Percentiles rank a stretch among this genome's conserved stretches.
Evolutionary conservation across 2,113 vertebrate genomes (phyloP).

Genomic region (Alaudala cheleensis): DNA sequence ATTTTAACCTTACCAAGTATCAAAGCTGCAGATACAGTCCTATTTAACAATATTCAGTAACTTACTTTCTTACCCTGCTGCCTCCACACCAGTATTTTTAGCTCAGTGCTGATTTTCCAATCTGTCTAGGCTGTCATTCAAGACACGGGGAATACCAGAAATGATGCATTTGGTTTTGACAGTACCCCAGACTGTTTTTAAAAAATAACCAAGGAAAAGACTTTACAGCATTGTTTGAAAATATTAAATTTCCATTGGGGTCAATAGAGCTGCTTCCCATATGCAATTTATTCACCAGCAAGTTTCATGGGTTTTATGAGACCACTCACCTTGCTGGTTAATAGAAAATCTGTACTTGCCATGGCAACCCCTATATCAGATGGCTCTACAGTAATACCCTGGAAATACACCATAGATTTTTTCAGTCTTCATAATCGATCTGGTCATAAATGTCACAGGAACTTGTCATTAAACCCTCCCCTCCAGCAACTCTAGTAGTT

Average conservation of each 20-base stretch:
- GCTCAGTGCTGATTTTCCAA: constrained; percentile 18
- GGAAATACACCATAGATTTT: constrained; percentile 26
- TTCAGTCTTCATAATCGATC: constrained; percentile 46
- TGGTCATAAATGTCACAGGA: constrained; percentile 42
- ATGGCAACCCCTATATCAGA: constrained; percentile 46
- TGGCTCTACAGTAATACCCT: neutral
- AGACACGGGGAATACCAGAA: constrained; percentile 36
- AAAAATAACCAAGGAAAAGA: constrained; percentile 1
- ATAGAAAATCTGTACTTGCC: constrained; percentile 60
- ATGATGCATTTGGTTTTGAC: constrained; percentile 6
- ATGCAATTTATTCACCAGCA: constrained; percentile 44
- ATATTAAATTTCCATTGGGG: constrained; percentile 33
- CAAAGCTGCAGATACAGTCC: neutral
- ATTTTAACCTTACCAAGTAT: neutral
- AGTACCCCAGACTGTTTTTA: neutral
- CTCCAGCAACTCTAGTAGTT: neutral
- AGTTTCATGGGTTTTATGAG: constrained; percentile 44
- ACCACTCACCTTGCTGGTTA: constrained; percentile 46
- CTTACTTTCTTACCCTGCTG: neutral
- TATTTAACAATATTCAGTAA: neutral
- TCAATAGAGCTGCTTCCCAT: constrained; percentile 5
- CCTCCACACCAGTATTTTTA: constrained; percentile 55
- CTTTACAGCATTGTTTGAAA: constrained; percentile 22
- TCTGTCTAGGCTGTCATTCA: constrained; percentile 29
- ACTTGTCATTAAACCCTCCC: constrained; percentile 54